Evolutionary conservation across 2,797 vertebrate species (phyloP).

Genomic region (Microchirus variegatus): DNA sequence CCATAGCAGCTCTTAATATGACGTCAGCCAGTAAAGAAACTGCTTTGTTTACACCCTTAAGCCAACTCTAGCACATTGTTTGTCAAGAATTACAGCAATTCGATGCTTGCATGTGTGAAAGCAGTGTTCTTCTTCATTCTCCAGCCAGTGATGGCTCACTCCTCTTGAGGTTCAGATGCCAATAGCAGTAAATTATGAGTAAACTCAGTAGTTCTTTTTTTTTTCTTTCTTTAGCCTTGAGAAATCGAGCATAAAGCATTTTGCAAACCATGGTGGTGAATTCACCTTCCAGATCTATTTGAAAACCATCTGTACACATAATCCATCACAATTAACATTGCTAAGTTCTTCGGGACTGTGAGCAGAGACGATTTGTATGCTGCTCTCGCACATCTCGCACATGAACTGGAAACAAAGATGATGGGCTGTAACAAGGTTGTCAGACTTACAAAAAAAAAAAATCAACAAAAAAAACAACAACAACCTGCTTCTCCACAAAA

Average conservation of each 20-base stretch:
- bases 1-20: too few relatives aligned
- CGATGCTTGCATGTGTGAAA: too few relatives aligned
- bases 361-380: slow-evolving; percentile 31
- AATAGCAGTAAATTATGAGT: slow-evolving; percentile 4
- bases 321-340: slow-evolving; percentile 56
- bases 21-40: too few relatives aligned
- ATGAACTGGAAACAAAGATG: slow-evolving; percentile 30
- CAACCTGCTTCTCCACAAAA: slow-evolving; percentile 12
- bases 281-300: slow-evolving; percentile 38
- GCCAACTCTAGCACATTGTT: too few relatives aligned
- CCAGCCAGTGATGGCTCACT: not conserved
- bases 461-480: not conserved
- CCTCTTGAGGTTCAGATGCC: slow-evolving; percentile 1
- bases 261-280: slow-evolving; percentile 29
- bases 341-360: slow-evolving; percentile 25
- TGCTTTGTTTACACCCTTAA: too few relatives aligned
- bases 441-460: slow-evolving; percentile 13
- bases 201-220: too few relatives aligned
- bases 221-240: too few relatives aligned
- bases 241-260: slow-evolving; percentile 3
- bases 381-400: slow-evolving; percentile 9
- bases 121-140: too few relatives aligned
- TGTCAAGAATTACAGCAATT: too few relatives aligned
- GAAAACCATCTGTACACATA: slow-evolving; percentile 19
- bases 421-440: slow-evolving; percentile 30